Conservation (phyloP, 2,113 vertebrate genomes). For the Ammospiza caudacuta region DNA sequence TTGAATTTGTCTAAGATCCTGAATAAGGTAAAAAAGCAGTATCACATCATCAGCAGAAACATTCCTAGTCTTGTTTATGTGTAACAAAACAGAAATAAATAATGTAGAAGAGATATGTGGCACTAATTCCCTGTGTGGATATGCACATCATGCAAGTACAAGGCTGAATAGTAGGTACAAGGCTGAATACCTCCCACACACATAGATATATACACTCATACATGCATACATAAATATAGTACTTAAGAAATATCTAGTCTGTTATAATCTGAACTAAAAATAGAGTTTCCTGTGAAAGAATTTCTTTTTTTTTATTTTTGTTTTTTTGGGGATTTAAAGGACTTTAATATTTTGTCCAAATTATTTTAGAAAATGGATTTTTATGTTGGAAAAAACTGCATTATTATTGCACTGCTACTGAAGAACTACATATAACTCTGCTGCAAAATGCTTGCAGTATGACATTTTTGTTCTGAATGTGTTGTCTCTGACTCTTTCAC, state of each 20-base stretch:
- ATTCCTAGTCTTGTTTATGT: background rate
- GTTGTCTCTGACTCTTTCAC: background rate
- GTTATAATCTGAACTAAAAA: background rate
- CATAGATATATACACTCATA: background rate
- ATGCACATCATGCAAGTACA: too few species aligned
- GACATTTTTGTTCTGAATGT: background rate
- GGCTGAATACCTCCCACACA: fast-evolving
- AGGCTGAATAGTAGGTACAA: background rate
- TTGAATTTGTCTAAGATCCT: background rate
- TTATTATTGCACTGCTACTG: background rate
- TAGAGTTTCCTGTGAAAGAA: background rate
- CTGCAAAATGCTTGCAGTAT: background rate
- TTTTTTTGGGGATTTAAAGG: background rate
- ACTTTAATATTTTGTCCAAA: background rate
- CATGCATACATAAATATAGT: background rate
- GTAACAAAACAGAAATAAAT: background rate
- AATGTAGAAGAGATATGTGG: background rate
- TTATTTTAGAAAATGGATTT: background rate
- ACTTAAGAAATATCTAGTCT: background rate
- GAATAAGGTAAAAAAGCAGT: background rate
- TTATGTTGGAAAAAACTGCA: background rate
- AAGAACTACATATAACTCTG: background rate
- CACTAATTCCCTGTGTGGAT: background rate
- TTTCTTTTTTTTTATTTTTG: background rate
- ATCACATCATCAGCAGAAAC: background rate